These are phyloP conservation scores for Meda fulgida DNA, from an alignment of 2,797 vertebrate species.

Conservation along the genomic window DNA sequence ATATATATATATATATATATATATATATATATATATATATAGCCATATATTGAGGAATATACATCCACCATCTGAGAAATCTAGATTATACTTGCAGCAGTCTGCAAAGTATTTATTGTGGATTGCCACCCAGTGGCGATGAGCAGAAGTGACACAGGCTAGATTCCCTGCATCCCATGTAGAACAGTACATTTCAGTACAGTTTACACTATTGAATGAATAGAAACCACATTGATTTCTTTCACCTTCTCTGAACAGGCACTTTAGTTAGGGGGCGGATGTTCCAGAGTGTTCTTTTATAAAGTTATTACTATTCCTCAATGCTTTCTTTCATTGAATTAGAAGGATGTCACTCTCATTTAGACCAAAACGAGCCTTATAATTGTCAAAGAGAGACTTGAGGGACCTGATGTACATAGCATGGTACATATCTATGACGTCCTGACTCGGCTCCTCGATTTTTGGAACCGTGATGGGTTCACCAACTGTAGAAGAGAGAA, in stretches of 20 bases:
- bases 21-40: neutral
- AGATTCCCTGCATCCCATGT: slow-evolving; percentile 1
- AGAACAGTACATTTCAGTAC: neutral
- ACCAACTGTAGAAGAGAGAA: slow-evolving; percentile 80
- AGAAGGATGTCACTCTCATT: slow-evolving; percentile 85
- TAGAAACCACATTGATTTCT: slow-evolving; percentile 13
- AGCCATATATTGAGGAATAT: neutral
- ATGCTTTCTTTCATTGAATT: slow-evolving; percentile 79
- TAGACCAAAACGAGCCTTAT: slow-evolving; percentile 90
- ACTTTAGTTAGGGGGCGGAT: slow-evolving; percentile 23
- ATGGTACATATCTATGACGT: slow-evolving; percentile 89
- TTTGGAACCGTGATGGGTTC: slow-evolving; percentile 95
- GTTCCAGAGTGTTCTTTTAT: slow-evolving; percentile 5
- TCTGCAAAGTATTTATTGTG: neutral
- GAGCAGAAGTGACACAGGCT: slow-evolving; percentile 22
- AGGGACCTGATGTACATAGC: slow-evolving; percentile 88
- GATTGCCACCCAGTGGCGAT: slow-evolving; percentile 46
- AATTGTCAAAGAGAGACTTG: slow-evolving; percentile 88
- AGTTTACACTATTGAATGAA: neutral
- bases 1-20: neutral
- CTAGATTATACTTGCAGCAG: neutral
- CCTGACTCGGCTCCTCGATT: slow-evolving; percentile 83
- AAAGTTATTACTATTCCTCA: slow-evolving; percentile 19
- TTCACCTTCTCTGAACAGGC: slow-evolving; percentile 19
- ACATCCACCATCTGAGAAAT: neutral